phyloP scores from a whole-genome alignment of 2,797 vertebrate species.

The Etheostoma nigrum region DNA sequence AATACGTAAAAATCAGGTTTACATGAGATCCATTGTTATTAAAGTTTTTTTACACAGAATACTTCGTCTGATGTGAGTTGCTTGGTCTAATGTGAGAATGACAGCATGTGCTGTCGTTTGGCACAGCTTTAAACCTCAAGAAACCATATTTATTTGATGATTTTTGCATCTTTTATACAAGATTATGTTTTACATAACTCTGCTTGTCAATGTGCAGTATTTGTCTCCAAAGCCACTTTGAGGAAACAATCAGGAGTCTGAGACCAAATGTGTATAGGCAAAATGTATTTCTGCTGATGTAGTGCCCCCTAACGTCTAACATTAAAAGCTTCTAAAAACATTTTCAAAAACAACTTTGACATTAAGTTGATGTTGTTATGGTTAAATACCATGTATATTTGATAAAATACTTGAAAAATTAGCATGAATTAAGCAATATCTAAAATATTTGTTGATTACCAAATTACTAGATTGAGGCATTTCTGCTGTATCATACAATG shows the following conservation, averaged over 20 bases:
- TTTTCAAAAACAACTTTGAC: background rate
- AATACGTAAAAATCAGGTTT: constrained; percentile 47
- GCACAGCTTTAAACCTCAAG: background rate
- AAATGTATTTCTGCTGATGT: constrained; percentile 18
- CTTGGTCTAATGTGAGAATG: constrained; percentile 1
- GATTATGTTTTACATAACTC: background rate
- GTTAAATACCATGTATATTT: constrained; percentile 3
- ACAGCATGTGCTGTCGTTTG: no score
- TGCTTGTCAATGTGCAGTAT: background rate
- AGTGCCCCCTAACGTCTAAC: constrained; percentile 34
- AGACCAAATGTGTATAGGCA: background rate
- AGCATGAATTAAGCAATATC: background rate
- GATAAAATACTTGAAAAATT: constrained; percentile 1
- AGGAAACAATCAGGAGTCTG: background rate
- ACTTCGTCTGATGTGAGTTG: constrained; percentile 1
- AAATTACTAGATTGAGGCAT: background rate
- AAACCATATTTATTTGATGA: background rate
- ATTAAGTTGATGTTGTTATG: background rate
- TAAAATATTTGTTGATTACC: background rate
- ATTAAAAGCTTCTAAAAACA: background rate
- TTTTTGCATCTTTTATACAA: background rate
- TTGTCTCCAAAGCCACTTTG: background rate
- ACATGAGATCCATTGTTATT: constrained; percentile 48
- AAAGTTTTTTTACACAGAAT: constrained; percentile 64
- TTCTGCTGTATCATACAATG: background rate